Base-by-base conservation (phyloP, 2,113 vertebrate species). In the Theropithecus gelada region DNA sequence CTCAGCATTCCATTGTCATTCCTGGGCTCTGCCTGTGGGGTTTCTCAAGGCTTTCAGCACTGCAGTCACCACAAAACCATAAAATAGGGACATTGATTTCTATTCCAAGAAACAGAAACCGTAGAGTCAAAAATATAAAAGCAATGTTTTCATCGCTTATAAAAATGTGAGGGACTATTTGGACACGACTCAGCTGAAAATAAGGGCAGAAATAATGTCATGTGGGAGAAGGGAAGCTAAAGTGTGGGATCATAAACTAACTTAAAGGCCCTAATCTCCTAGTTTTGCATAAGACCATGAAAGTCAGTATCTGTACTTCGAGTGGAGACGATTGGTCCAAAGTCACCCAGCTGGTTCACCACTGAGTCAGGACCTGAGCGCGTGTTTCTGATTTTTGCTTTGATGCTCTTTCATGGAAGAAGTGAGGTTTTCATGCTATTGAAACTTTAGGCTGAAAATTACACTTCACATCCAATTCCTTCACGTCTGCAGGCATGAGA, bases 391-490 rank as follows among this genome's bases (percentile, higher is more conserved):
- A 43, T 85, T 79, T 93, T 78, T 32, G 20, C 57, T 30, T 93
- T 93, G 73, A 80, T 38, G 40, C 57, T 87, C 38, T 32, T 87
- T 35, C 12, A 9, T 48, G 70, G 70, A 95, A 95, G 75, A 52
- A 52, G 72, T 45, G 66, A 95, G 2, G 2, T 70, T 73, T 43
- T 70, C 38, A 57, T 9, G 40, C 38, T 88, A 30, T 2, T 72
- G 73, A 78, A 66, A 92, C 32, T 73, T 78, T 25, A 72, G n/a
- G 14, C 52, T 35, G 70, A 96, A 97, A 98, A 97, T 97, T 95
- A 90, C 93, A 79, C 94, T 96, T 91, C 96, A 97, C 96, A 97
- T 93, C 94, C 94, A 96, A 96, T 95, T 90, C 84, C 89, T 97
- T 86, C 85, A 92, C 95, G 55, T 96, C 96, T 94, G 96, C 90